Evolutionary conservation across 2,888 invertebrate species (phyloP), one percentile per base, ranked within the genome.

Genomic region (Girardia tigrina): DNA sequence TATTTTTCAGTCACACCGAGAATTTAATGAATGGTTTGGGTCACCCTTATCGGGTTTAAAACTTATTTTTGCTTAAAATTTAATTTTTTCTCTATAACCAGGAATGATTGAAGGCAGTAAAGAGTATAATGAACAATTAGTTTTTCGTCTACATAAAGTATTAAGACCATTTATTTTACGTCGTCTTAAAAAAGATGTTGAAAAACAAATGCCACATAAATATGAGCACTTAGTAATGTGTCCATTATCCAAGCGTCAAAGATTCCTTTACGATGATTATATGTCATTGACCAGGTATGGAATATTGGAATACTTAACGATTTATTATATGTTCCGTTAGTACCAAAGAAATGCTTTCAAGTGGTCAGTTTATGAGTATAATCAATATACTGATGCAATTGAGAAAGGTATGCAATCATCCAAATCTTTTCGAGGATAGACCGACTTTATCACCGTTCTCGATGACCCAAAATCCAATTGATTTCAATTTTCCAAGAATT

Each of bases 181-280:
- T 78, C 88, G 95, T 79, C 87, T 95, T 80, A 95, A 95, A 86
- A 88, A 88, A 75, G 94, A 95, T 87, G 95, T 95, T 77, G 95
- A 95, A 85, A 93, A 94, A 82, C 94, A 97, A 86, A 89, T 97
- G 88, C 95, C 95, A 77, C 90, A 90, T 84, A 97, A 97, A 86
- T 92, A 91, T 85, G 95, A 97, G 84, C 94, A 94, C 85, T 89
- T 95, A 79, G 88, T 95, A 27, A 88, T 91, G 88, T 95, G 94
- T 82, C 88, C 92, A 73, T 87, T 99, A 79, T 92, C 97, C 36
- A 94, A 94, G 85, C 88, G 98, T 36, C 98, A 99, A 85, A 88
- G 97, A 78, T 94, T 89, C 86, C 88, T 98, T 77, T 98, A 99
- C 86, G 97, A 99, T 86, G 98, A 98, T 85, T 99, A 95, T 86